These are phyloP conservation scores for Drosophila biarmipes DNA, from an alignment of 1,140 invertebrate species.

Conservation along the genomic window DNA sequence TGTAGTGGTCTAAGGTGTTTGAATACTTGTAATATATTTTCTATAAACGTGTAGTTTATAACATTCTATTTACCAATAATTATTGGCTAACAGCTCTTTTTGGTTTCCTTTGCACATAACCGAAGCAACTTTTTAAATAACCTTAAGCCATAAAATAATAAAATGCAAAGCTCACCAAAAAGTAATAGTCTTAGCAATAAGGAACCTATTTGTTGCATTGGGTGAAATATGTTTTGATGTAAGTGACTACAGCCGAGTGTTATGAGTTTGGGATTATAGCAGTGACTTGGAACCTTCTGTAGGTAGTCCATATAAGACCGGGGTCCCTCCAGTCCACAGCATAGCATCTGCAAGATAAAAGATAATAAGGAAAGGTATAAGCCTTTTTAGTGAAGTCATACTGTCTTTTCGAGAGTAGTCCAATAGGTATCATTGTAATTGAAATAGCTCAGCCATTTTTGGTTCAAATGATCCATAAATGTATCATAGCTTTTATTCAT, in stretches of 20 bases:
- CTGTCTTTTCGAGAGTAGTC: constrained; percentile 33
- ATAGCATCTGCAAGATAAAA: constrained; percentile 21
- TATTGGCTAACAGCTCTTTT: not conserved
- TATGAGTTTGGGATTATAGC: constrained; percentile 27
- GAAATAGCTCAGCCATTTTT: constrained; percentile 15
- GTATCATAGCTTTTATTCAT: not conserved
- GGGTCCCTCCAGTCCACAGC: constrained; percentile 52
- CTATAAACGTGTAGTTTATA: not conserved
- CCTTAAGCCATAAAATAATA: not conserved
- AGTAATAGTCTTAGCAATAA: not conserved
- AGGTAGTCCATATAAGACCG: constrained; percentile 37
- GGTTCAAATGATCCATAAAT: not conserved
- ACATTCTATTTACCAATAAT: not conserved
- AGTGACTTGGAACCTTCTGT: constrained; percentile 12
- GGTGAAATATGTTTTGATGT: constrained; percentile 8
- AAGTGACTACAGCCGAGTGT: constrained; percentile 26
- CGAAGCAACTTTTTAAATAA: not conserved
- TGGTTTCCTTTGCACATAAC: not conserved
- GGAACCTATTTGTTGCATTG: not conserved
- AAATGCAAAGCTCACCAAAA: not conserved
- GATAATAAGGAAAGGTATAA: not conserved
- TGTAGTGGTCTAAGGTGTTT: too few species aligned
- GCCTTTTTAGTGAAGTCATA: not conserved
- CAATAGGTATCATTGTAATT: constrained; percentile 25
- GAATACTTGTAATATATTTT: too few species aligned